These are phyloP conservation scores for Smithornis capensis DNA, from an alignment of 2,113 vertebrate genomes.

Conservation along the genomic window DNA sequence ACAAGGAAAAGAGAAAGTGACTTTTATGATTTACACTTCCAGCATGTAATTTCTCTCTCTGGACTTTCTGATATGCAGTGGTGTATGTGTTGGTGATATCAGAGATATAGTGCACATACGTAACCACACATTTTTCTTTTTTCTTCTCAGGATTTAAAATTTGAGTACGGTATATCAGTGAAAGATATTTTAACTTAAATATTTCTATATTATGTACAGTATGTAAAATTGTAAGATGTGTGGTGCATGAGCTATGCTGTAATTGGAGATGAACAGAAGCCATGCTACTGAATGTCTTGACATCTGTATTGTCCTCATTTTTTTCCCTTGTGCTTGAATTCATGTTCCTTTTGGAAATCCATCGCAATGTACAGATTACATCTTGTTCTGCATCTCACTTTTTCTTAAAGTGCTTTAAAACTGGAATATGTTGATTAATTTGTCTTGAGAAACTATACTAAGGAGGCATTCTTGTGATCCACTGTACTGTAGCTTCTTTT, in stretches of 20 bases:
- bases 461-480: conserved; percentile 10
- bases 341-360: conserved; percentile 16
- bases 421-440: conserved; percentile 6
- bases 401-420: conserved; percentile 43
- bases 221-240: conserved; percentile 82
- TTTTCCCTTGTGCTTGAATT: not conserved
- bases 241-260: conserved; percentile 72
- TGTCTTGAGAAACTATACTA: not conserved
- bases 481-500: conserved; percentile 18
- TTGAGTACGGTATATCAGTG: conserved; percentile 79
- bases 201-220: conserved; percentile 84
- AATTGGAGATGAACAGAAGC: conserved; percentile 47
- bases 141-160: conserved; percentile 89
- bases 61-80: conserved; percentile 29
- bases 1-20: conserved; percentile 8
- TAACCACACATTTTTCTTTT: conserved; percentile 68
- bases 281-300: conserved; percentile 60
- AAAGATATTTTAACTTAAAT: conserved; percentile 84
- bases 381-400: not conserved
- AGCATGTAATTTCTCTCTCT: conserved; percentile 61
- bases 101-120: conserved; percentile 34
- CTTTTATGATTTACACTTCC: conserved; percentile 32
- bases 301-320: conserved; percentile 28
- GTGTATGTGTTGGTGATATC: conserved; percentile 49
- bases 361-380: not conserved